These are phyloP conservation scores for Gymnogyps californianus DNA, from an alignment of 2,113 vertebrate species.

Conservation along the genomic window DNA sequence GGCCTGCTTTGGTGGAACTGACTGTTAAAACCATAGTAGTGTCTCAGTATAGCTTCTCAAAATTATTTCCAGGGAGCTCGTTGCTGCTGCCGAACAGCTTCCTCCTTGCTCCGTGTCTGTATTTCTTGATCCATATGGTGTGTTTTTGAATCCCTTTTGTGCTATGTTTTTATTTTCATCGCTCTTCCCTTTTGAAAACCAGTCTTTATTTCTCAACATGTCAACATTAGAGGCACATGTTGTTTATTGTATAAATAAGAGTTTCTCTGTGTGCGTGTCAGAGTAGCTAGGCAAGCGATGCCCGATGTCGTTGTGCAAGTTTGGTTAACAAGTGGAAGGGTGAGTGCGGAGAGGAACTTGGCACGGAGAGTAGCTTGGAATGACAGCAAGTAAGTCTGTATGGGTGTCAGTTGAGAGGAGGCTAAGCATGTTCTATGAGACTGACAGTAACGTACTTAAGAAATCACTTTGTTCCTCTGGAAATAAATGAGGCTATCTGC, in stretches of 20 bases:
- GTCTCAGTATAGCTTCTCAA: background rate
- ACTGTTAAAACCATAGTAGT: background rate
- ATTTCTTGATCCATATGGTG: background rate
- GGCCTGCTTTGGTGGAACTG: background rate
- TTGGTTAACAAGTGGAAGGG: background rate
- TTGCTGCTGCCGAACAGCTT: background rate
- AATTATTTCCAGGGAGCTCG: background rate
- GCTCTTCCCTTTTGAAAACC: background rate
- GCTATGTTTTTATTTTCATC: background rate
- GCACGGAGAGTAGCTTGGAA: background rate
- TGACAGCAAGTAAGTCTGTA: background rate
- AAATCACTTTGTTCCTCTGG: background rate
- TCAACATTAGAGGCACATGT: background rate
- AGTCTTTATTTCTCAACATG: rapidly evolving
- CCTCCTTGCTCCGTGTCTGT: background rate
- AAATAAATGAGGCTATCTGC: background rate
- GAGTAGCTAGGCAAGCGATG: background rate
- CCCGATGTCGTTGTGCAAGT: background rate
- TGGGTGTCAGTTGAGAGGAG: background rate
- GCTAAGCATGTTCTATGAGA: background rate
- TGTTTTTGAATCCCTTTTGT: background rate
- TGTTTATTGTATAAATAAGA: background rate
- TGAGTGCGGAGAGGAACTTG: background rate
- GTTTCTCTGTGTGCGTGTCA: background rate
- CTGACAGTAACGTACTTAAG: background rate